Evolutionary conservation across 2,797 vertebrate genomes (phyloP).

Genomic region (Hirundo rustica): DNA sequence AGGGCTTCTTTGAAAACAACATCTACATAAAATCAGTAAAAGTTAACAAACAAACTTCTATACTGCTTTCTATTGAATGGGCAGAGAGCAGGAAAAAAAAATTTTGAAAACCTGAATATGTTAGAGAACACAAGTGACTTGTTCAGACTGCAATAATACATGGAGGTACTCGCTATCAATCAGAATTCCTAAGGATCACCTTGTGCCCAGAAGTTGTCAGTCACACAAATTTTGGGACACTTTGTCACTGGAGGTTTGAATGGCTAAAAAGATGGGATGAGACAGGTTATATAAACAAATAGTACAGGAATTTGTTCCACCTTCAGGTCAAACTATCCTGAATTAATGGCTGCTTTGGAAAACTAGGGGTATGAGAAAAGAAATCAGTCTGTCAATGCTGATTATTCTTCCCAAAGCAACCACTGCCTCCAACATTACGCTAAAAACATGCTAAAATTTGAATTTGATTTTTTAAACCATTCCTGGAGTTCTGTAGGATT

Average conservation of each 20-base stretch:
- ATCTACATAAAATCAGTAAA: not conserved
- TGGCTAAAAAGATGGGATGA: not conserved
- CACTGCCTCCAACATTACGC: not conserved
- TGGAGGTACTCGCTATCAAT: not conserved
- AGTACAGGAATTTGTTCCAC: not conserved
- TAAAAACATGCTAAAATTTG: not conserved
- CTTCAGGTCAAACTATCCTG: not conserved
- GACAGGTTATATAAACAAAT: not conserved
- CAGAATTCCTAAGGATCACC: not conserved
- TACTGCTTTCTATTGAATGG: not conserved
- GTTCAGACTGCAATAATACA: not conserved
- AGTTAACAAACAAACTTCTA: not conserved
- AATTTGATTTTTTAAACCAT: not conserved
- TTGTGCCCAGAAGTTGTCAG: not conserved
- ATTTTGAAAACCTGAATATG: not conserved
- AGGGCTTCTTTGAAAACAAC: slow-evolving; percentile 30
- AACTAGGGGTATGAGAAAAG: not conserved
- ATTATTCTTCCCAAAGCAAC: not conserved
- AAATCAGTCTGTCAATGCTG: not conserved
- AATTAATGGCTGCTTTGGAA: not conserved
- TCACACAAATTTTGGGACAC: not conserved
- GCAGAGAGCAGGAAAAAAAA: not conserved
- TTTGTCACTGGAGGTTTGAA: not conserved
- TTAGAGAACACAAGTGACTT: not conserved
- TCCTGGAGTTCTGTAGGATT: not conserved